Conservation (phyloP, 2,888 invertebrate species). For the Dexiosoma caninum region DNA sequence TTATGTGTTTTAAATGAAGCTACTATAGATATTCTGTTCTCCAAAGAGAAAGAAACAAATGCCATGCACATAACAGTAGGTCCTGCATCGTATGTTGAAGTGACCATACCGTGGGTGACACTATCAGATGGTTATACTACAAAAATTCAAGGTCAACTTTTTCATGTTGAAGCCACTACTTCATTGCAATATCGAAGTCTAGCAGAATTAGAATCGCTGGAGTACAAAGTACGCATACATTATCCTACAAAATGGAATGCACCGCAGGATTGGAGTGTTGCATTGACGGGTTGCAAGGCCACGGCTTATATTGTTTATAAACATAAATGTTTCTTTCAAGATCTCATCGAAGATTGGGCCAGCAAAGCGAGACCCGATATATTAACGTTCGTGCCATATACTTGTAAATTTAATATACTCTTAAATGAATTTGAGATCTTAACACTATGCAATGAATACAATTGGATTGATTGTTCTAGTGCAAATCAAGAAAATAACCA, state of each 20-base stretch:
- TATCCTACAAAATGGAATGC: slow-evolving; percentile 98
- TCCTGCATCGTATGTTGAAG: slow-evolving; percentile 96
- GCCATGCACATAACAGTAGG: slow-evolving; percentile 97
- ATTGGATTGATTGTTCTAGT: slow-evolving; percentile 99
- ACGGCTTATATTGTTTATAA: slow-evolving; percentile 94
- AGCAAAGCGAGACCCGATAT: slow-evolving; percentile 95
- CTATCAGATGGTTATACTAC: slow-evolving; percentile 92
- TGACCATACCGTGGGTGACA: slow-evolving; percentile 97
- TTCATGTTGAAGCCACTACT: slow-evolving; percentile 96
- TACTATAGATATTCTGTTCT: slow-evolving; percentile 96
- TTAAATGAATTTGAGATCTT: slow-evolving; percentile 97
- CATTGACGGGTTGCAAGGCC: slow-evolving; percentile 95
- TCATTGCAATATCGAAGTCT: slow-evolving; percentile 95
- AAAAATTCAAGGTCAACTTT: slow-evolving; percentile 93
- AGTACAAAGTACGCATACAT: slow-evolving; percentile 88
- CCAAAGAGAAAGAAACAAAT: slow-evolving; percentile 94
- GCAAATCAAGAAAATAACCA: slow-evolving; percentile 97
- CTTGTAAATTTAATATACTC: slow-evolving; percentile 93
- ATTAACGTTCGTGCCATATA: slow-evolving; percentile 96
- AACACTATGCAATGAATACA: slow-evolving; percentile 95
- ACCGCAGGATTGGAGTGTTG: slow-evolving; percentile 95
- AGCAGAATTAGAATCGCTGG: slow-evolving; percentile 95
- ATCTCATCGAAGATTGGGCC: slow-evolving; percentile 97
- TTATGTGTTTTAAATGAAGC: slow-evolving; percentile 94
- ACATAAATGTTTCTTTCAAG: slow-evolving; percentile 97